Evolutionary conservation across 2,797 vertebrate species (phyloP).

Genomic region (Synanceia verrucosa): DNA sequence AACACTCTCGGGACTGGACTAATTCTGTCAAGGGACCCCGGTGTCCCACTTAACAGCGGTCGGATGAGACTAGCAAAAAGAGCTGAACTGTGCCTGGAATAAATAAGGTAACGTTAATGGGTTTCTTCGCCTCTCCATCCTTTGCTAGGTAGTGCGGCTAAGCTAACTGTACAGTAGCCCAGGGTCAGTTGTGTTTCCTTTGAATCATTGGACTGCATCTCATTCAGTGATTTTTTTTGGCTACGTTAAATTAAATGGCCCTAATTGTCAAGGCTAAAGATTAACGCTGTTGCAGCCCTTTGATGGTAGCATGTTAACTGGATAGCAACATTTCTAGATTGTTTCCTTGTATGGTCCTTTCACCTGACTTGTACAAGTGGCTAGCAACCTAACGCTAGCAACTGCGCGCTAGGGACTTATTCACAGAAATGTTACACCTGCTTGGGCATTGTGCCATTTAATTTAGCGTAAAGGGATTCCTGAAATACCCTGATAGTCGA

Average conservation of each 20-base stretch:
- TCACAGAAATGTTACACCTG: slow-evolving; percentile 16
- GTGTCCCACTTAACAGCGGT: slow-evolving; percentile 11
- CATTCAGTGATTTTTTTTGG: background rate
- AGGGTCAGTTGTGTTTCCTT: slow-evolving; percentile 35
- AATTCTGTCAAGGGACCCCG: background rate
- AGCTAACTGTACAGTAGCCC: slow-evolving; percentile 43
- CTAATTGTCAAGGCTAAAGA: background rate
- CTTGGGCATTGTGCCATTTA: background rate
- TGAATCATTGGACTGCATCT: background rate
- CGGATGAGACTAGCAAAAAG: slow-evolving; percentile 44
- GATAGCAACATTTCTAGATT: slow-evolving; percentile 17
- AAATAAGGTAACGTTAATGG: slow-evolving; percentile 67
- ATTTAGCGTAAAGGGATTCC: background rate
- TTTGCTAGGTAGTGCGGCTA: slow-evolving; percentile 48
- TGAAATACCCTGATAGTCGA: background rate
- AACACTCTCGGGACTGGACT: background rate
- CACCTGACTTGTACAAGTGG: slow-evolving; percentile 60
- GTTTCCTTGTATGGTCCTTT: slow-evolving; percentile 38
- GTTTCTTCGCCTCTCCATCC: slow-evolving; percentile 54
- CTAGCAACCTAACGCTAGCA: slow-evolving; percentile 55
- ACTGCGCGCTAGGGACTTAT: slow-evolving; percentile 25
- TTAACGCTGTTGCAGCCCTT: background rate
- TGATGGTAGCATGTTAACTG: slow-evolving; percentile 1
- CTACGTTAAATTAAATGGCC: background rate
- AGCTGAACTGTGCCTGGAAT: slow-evolving; percentile 52